Conservation (phyloP, 2,888 invertebrate species). For the Lutraria lutraria region DNA sequence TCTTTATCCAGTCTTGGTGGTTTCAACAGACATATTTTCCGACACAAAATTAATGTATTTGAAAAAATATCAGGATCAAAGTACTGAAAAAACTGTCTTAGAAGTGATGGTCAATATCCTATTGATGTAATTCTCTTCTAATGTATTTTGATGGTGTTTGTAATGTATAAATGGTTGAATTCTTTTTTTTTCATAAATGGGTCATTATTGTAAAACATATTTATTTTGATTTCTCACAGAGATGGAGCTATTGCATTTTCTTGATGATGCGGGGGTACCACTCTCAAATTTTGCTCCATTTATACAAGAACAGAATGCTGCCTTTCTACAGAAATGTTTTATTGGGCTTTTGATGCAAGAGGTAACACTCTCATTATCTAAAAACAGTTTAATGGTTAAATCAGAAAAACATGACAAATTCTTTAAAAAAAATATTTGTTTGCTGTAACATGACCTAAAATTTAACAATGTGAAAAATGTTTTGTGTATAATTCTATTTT, state of each 20-base stretch:
- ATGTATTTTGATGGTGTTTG: too few relatives aligned
- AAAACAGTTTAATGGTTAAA: neutral
- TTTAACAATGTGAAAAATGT: neutral
- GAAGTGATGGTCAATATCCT: too few relatives aligned
- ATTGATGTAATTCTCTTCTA: too few relatives aligned
- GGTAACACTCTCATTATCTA: conserved; percentile 42
- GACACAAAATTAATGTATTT: too few relatives aligned
- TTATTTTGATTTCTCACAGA: conserved; percentile 56
- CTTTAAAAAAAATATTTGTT: neutral
- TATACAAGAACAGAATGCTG: conserved; percentile 49
- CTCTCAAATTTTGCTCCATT: conserved; percentile 48
- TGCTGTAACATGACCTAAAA: neutral
- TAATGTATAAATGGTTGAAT: too few relatives aligned
- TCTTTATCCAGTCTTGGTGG: too few relatives aligned
- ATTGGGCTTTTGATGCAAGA: conserved; percentile 65
- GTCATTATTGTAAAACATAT: neutral
- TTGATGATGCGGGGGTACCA: conserved; percentile 65
- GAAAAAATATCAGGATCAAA: too few relatives aligned
- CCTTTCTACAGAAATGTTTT: conserved; percentile 66
- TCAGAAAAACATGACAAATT: neutral
- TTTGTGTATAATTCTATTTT: conserved; percentile 29
- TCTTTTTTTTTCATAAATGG: too few relatives aligned
- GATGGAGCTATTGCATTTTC: conserved; percentile 70
- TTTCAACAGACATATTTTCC: too few relatives aligned
- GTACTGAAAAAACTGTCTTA: too few relatives aligned